Base-by-base conservation (phyloP, 2,888 invertebrate species). In the Dicycla oo region DNA sequence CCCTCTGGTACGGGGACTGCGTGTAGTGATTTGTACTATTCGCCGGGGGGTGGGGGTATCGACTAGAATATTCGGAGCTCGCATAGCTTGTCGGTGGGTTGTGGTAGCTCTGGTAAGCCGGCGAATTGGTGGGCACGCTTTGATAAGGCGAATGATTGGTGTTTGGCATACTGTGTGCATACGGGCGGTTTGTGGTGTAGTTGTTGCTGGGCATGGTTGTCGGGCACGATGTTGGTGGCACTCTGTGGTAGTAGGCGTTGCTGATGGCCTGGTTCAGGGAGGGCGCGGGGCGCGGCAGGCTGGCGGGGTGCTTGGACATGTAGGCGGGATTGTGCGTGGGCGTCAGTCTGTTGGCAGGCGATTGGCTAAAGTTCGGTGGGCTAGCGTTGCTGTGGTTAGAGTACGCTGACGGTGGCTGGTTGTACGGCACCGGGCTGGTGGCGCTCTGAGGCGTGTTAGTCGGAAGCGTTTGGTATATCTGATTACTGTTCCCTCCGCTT, bases 1-100 rank as follows among this genome's bases (percentile, higher is more conserved):
- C 97, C 79, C 97, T 94, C 86, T 97, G 97, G 89, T 97, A 97
- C 13, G 97, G 96, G 65, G 96, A 94, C 78, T 89, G 93, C 75
- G 89, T 90, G 80, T 93, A 93, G 80, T 92, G 92, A 82, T 91
- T 93, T 86, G 93, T 89, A 89, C 88, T 91, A 78, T 91, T 93
- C 78, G 89, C 90, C 87, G 91, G 93, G 82, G 94, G 94, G 82
- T 92, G 93, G 82, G 94, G 94, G 82, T 94, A 95, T 88, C 95
- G 95, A 95, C 94, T 94, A 95, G 96, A 95, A 91, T 95, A 95
- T 88, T 95, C 95, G 79, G 94, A 90, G 92, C 92, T 93, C 83
- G 93, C 89, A 86, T 95, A 94, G 91, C 91, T 94, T 86, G 93
- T 95, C 95, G 95, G 95, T 95, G 96, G 95, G 94, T 91, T 95